Evolutionary conservation across 2,888 invertebrate genomes (phyloP), one percentile per base, ranked within the genome.

Genomic region (Ennomos quercinarius): DNA sequence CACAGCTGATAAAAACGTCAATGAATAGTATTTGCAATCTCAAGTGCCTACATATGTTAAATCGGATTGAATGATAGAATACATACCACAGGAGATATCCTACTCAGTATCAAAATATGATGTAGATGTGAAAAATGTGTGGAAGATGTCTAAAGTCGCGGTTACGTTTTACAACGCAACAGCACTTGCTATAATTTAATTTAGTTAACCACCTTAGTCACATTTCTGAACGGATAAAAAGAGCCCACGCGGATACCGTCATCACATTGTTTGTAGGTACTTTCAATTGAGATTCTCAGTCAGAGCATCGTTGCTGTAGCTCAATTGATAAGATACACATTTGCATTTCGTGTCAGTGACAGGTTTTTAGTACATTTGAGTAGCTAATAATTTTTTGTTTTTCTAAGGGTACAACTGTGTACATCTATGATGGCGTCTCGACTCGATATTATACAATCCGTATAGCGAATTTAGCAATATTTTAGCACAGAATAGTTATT

Each of bases 221-320:
- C 35, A 9, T 49, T 34, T 54, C 0, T 53, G 13, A 39, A 34
- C 12, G 52, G 44, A 49, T 50, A 50, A 54, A 50, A 50, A 27
- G 10, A 48, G 10, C 60, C 60, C 60, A 61, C 60, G 55, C 54
- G 39, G 35, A 39, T 13, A 13, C 50, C 46, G 50, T 55, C 55
- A 52, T 51, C 42, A n/a, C 42, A 35, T 38, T 39, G 11, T n/a
- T n/a, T n/a, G n/a, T n/a, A n/a, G n/a, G n/a, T 45, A 38, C 53
- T 35, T 17, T 35, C 51, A 61, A 56, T 61, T 61, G 51, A 47
- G 27, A 27, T 40, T 37, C 27, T 12, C 17, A 52, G 37, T 51
- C 49, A 10, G 48, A 43, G 42, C 27, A 8, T 27, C 37, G 27
- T 27, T 27, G 27, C 41, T 42, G n/a, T 6, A 10, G 13, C 41